Percentiles rank a stretch among this genome's conserved stretches.
These are phyloP conservation scores for Centropus bengalensis DNA, from an alignment of 2,113 vertebrate genomes.

Conservation along the genomic window DNA sequence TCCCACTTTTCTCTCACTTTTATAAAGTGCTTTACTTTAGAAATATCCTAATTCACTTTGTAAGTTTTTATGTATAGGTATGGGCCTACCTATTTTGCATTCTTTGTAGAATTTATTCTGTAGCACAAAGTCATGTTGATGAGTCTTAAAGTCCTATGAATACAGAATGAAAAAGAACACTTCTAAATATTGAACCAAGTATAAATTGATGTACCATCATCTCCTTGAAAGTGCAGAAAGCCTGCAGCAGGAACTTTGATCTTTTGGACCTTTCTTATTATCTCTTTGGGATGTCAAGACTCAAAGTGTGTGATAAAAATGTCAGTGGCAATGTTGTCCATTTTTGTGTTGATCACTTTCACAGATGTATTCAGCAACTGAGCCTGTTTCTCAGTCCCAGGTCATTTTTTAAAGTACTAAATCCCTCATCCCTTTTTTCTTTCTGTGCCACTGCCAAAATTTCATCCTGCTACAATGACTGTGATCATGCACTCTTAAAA, in stretches of 20 bases:
- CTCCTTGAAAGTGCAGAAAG: slow-evolving; percentile 17
- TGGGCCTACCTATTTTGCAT: neutral
- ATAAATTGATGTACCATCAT: slow-evolving; percentile 6
- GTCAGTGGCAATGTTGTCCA: slow-evolving; percentile 7
- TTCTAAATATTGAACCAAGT: slow-evolving; percentile 19
- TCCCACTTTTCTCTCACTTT: neutral
- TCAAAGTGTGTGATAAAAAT: slow-evolving; percentile 39
- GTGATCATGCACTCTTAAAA: neutral
- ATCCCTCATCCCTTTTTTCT: neutral
- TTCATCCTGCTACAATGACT: neutral
- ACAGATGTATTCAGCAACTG: neutral
- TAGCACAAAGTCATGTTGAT: slow-evolving; percentile 13
- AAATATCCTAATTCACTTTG: neutral
- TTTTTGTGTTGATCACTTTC: slow-evolving; percentile 40
- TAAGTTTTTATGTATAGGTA: neutral
- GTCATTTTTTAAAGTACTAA: neutral
- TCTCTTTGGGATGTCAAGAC: slow-evolving; percentile 9
- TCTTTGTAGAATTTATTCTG: slow-evolving; percentile 8
- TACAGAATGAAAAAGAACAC: slow-evolving; percentile 15
- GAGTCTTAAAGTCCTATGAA: neutral
- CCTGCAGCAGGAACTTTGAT: neutral
- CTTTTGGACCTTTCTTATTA: slow-evolving; percentile 9
- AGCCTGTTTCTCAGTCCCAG: neutral
- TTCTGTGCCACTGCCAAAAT: neutral
- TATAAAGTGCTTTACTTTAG: neutral